These are phyloP conservation scores for Phocoena phocoena DNA, from an alignment of 2,113 vertebrate species.

Conservation along the genomic window DNA sequence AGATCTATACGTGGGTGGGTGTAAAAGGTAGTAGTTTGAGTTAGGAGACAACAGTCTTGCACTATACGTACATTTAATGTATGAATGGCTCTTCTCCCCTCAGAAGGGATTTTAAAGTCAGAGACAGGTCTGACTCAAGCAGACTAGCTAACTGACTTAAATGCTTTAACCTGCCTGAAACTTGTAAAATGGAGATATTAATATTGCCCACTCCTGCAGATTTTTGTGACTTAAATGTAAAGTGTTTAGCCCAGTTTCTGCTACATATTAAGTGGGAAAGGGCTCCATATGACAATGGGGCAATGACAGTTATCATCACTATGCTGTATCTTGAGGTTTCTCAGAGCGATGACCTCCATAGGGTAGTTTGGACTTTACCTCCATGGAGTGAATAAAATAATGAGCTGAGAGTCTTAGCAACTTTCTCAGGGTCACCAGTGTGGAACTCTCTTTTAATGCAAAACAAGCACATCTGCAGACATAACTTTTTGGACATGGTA, in stretches of 20 bases:
- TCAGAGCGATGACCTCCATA: rapidly evolving
- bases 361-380: neutral
- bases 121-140: neutral
- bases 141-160: neutral
- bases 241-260: rapidly evolving
- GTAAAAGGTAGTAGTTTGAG: neutral
- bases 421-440: neutral
- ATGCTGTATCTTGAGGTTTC: neutral
- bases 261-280: neutral
- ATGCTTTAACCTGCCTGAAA: neutral
- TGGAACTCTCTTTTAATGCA: neutral
- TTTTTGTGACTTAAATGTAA: neutral
- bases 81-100: neutral
- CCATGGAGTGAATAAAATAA: neutral
- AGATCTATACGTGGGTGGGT: neutral
- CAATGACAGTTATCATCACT: rapidly evolving
- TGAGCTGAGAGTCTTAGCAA: neutral
- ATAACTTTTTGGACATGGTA: neutral
- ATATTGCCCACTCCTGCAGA: neutral
- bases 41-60: neutral
- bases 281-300: rapidly evolving
- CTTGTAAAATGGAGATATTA: neutral
- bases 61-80: no score
- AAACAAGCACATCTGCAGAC: neutral
- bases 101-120: neutral